Conservation (phyloP, 2,797 vertebrate genomes). For the Onychomys torridus region DNA sequence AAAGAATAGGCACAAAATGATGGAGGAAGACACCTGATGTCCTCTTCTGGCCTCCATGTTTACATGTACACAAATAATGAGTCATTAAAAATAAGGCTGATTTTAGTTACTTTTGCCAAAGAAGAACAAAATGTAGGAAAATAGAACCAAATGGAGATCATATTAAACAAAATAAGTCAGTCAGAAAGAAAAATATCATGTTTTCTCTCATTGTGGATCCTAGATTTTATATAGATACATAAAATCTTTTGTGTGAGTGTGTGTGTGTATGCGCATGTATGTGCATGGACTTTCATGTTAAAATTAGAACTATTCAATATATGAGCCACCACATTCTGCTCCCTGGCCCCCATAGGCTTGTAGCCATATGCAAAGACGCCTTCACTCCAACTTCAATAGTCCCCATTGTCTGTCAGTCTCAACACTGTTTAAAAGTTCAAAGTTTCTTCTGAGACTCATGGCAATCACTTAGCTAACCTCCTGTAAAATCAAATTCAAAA, state of each 20-base stretch:
- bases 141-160: background rate
- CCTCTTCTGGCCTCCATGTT: background rate
- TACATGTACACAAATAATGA: background rate
- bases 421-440: background rate
- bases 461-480: background rate
- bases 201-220: background rate
- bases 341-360: background rate
- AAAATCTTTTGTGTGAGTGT: background rate
- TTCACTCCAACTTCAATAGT: background rate
- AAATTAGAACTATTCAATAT: background rate
- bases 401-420: background rate
- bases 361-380: background rate
- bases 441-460: background rate
- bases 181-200: background rate
- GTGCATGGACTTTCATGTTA: background rate
- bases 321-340: background rate
- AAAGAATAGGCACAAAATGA: background rate
- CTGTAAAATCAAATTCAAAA: background rate
- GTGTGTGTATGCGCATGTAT: background rate
- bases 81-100: background rate
- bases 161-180: background rate
- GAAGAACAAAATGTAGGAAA: background rate
- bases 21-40: background rate
- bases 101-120: background rate
- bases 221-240: background rate